Conservation (phyloP, 2,113 vertebrate species). For the Alouatta palliata region DNA sequence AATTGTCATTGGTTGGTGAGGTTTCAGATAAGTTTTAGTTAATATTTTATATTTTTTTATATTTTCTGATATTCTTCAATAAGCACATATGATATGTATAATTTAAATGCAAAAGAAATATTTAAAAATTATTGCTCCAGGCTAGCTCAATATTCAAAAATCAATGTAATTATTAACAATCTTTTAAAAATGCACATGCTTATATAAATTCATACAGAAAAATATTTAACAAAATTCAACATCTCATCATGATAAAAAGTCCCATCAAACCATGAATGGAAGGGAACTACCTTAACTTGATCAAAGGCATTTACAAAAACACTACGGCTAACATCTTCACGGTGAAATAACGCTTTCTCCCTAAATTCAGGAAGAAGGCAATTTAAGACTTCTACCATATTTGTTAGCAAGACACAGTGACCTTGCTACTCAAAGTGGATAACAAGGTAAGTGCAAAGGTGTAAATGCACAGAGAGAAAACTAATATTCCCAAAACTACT, state of each 20-base stretch:
- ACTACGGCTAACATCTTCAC: background rate
- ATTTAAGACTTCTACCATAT: background rate
- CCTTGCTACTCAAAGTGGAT: background rate
- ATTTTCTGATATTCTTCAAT: background rate
- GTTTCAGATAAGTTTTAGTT: constrained; percentile 29
- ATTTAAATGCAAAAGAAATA: background rate
- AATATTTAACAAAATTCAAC: constrained; percentile 6
- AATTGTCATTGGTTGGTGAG: background rate
- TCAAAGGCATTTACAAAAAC: background rate
- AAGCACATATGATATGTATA: background rate
- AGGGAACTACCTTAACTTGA: background rate
- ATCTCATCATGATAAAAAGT: constrained; percentile 1
- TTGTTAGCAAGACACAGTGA: background rate
- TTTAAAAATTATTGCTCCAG: background rate
- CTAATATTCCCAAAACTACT: background rate
- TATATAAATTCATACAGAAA: constrained; percentile 27
- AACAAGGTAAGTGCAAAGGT: background rate
- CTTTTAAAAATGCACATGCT: background rate
- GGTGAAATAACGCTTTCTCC: background rate
- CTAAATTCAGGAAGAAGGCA: background rate
- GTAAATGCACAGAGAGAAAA: background rate
- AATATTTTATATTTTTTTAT: background rate
- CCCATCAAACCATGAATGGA: background rate
- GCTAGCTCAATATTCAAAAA: background rate
- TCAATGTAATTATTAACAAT: background rate